Base-by-base conservation (phyloP, 2,797 vertebrate species). In the Parotocinclus haroldoi region DNA sequence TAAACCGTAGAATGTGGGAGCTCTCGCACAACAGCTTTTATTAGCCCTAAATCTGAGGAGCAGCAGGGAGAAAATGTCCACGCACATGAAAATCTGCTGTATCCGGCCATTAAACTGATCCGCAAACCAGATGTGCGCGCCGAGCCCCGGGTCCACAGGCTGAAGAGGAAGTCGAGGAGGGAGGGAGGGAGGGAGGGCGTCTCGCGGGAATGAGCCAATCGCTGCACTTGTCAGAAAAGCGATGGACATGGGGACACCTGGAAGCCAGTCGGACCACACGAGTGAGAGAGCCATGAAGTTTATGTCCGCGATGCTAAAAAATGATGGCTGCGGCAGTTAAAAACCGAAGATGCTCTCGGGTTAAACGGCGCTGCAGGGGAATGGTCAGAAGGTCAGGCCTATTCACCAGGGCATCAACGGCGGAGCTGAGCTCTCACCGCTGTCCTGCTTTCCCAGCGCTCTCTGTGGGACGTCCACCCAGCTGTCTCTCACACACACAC, bases 401-500 rank as follows among this genome's bases (percentile, higher is more conserved):
- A 79, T 83, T 68, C 78, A 82, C 80, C 65, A 49, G 65, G 79
- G 81, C 75, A 79, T 83, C 77, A 81, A 79, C 83, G 82, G 83
- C 83, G 73, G 66, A 70, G 67, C 57, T 42, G 44, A 71, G 82
- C 81, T 72, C 81, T 70, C 78, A 59, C 78, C 80, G 63, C 74
- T 38, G 57, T 71, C 76, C 81, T 72, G 71, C 79, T 65, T 67
- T 84, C 75, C 78, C 77, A 66, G 69, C 67, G 63, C 58, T 82
- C 81, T 82, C 79, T 66, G 84, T 74, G 87, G 83, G 86, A 88
- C 91, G 92, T 91, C 88, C 87, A 93, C 88, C 91, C 93, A 95
- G 93, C 93, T 94, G 93, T 92, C 59, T 58, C 81, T 76, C 80
- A 63, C 17, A 60, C 39, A 67, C 64, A 67, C 54, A 38, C 39